Base-by-base conservation (phyloP, 2,888 invertebrate species). In the Ophonus ardosiacus region DNA sequence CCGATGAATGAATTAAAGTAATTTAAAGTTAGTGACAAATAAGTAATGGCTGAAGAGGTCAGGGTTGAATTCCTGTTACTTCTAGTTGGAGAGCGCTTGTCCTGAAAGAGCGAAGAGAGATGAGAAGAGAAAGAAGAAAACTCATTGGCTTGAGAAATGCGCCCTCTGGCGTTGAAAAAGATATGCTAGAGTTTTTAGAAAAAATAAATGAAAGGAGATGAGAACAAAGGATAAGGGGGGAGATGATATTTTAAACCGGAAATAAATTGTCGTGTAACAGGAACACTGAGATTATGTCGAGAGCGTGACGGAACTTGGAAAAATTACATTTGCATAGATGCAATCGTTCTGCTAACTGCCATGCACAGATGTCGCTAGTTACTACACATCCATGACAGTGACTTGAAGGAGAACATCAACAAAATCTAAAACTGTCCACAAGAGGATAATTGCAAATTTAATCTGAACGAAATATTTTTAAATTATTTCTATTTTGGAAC, bases 211-310 rank as follows among this genome's bases (percentile, higher is more conserved):
- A 61, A 80, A 78, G 78, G 78, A 59, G 80, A 80, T 80, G 80
- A 80, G 80, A 80, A 80, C 80, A 80, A 80, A 61, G 80, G 61
- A 80, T 80, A 61, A 61, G 13, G 38, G 61, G 61, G 61, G 61
- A 21, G 61, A 80, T 80, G 83, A 83, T 83, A 82, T 83, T 83
- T 74, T 83, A 83, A 83, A 83, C 68, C 83, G 76, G 83, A 83
- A 83, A 83, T 83, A 83, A 83, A 83, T 83, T 83, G 74, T 83
- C 83, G 76, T 83, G 59, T 74, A 71, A 83, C 76, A 71, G 74
- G 83, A 76, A 83, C 61, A 76, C 76, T 51, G 76, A 83, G 83
- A 83, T 83, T 83, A 83, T 83, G 76, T 83, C 59, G 65, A 31
- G 68, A 31, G 31, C 61, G 61, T 61, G 57, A 80, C 61, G 80